These are phyloP conservation scores for Ligdia adustata DNA, from an alignment of 2,888 invertebrate species.

Conservation along the genomic window DNA sequence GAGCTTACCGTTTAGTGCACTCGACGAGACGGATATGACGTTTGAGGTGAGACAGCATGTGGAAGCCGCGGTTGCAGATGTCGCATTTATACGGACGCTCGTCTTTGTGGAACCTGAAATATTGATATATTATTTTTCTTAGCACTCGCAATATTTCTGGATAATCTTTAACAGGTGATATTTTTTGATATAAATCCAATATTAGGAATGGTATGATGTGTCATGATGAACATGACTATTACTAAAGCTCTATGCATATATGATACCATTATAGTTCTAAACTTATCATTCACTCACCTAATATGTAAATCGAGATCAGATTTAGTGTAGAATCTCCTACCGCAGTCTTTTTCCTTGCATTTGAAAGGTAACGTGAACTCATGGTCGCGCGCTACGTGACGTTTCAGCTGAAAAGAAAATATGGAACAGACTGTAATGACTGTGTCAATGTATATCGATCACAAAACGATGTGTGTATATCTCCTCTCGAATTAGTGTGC, in stretches of 20 bases:
- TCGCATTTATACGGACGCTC: slow-evolving; percentile 64
- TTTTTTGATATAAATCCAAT: too few species aligned
- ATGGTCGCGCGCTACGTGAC: slow-evolving; percentile 68
- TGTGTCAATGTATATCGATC: too few species aligned
- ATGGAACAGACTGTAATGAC: too few species aligned
- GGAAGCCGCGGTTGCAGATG: slow-evolving; percentile 55
- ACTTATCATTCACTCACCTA: slow-evolving; percentile 45
- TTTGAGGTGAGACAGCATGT: slow-evolving; percentile 59
- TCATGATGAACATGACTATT: too few species aligned
- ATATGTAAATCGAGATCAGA: slow-evolving; percentile 62
- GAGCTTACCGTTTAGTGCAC: slow-evolving; percentile 48
- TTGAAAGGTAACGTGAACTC: slow-evolving; percentile 48
- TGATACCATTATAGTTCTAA: too few species aligned
- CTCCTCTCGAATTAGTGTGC: too few species aligned
- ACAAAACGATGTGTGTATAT: too few species aligned
- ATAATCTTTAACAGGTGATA: too few species aligned
- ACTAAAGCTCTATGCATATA: too few species aligned
- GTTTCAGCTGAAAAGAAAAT: slow-evolving; percentile 53
- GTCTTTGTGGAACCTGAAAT: slow-evolving; percentile 63
- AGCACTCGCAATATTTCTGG: too few species aligned
- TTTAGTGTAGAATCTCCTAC: slow-evolving; percentile 65
- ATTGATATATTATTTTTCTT: too few species aligned
- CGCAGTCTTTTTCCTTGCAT: slow-evolving; percentile 58
- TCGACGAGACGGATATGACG: slow-evolving; percentile 50
- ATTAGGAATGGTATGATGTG: too few species aligned